Conservation (phyloP, 2,797 vertebrate genomes). For the Vultur gryphus region DNA sequence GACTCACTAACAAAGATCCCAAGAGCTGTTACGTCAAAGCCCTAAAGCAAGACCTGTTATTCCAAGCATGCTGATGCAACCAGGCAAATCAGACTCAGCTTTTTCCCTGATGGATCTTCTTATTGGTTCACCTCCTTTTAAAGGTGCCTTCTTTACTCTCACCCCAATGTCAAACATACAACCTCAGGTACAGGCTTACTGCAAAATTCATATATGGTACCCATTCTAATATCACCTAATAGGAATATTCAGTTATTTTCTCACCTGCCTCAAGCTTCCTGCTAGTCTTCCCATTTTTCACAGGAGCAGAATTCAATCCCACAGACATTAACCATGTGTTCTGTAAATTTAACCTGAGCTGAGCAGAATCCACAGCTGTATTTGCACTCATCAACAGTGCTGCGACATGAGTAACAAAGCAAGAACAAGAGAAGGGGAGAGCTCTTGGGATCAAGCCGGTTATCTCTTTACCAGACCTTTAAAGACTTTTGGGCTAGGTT, state of each 20-base stretch:
- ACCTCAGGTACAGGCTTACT: background rate
- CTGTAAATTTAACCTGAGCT: background rate
- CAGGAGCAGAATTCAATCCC: background rate
- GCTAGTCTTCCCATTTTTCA: background rate
- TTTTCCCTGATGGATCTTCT: background rate
- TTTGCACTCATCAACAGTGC: background rate
- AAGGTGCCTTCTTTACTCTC: background rate
- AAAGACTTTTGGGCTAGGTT: background rate
- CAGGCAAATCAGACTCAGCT: background rate
- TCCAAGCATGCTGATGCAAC: background rate
- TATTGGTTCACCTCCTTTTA: background rate
- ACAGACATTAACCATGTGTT: fast-evolving
- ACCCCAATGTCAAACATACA: background rate
- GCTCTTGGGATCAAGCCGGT: background rate
- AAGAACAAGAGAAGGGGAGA: background rate
- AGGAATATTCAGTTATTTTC: background rate
- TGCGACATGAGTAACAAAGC: fast-evolving
- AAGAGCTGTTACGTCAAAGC: background rate
- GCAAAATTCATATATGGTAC: background rate
- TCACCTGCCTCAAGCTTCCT: background rate
- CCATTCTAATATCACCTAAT: background rate
- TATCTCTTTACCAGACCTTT: background rate
- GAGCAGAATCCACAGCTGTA: background rate
- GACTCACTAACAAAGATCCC: background rate
- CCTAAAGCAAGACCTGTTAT: background rate